A percentile compares a stretch with the other conserved stretches of the same genome.
Evolutionary conservation across 1,140 invertebrate genomes (phyloP).

Genomic region (Drosophila saltans): DNA sequence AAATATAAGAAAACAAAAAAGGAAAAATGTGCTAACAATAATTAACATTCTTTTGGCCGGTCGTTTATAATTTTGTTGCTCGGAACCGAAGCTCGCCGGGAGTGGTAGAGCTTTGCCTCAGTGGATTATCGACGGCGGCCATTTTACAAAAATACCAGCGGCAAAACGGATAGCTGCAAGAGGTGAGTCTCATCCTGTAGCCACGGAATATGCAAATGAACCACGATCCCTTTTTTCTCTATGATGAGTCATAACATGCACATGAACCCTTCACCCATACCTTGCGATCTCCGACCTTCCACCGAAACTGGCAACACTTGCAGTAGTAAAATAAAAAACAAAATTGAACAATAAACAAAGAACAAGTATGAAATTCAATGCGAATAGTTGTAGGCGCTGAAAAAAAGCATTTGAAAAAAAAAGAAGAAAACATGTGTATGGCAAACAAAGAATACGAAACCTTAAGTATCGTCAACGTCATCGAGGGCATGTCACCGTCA

Average conservation of each 20-base stretch:
- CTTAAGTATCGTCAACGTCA: conserved; percentile 34
- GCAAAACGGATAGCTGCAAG: conserved; percentile 79
- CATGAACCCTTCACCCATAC: conserved; percentile 20
- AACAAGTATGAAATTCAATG: conserved; percentile 71
- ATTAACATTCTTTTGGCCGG: conserved; percentile 44
- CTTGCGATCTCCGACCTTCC: neutral
- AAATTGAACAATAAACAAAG: conserved; percentile 16
- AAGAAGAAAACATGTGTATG: conserved; percentile 45
- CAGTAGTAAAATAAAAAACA: conserved; percentile 14
- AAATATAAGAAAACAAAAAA: neutral
- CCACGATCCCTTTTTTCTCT: neutral
- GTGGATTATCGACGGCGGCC: conserved; percentile 65
- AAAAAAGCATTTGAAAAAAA: conserved; percentile 54
- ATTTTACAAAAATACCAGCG: conserved; percentile 65
- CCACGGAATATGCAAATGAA: conserved; percentile 7
- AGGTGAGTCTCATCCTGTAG: conserved; percentile 57
- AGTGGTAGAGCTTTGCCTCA: conserved; percentile 33
- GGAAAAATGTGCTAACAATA: conserved; percentile 58
- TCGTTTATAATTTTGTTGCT: conserved; percentile 36
- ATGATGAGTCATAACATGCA: conserved; percentile 16
- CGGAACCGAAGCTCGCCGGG: conserved; percentile 16
- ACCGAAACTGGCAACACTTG: conserved; percentile 25
- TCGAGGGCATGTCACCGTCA: conserved; percentile 51
- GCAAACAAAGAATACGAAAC: conserved; percentile 49
- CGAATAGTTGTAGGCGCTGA: conserved; percentile 59